Evolutionary conservation across 1,140 invertebrate genomes (phyloP).

Genomic region (Drosophila nikananu): DNA sequence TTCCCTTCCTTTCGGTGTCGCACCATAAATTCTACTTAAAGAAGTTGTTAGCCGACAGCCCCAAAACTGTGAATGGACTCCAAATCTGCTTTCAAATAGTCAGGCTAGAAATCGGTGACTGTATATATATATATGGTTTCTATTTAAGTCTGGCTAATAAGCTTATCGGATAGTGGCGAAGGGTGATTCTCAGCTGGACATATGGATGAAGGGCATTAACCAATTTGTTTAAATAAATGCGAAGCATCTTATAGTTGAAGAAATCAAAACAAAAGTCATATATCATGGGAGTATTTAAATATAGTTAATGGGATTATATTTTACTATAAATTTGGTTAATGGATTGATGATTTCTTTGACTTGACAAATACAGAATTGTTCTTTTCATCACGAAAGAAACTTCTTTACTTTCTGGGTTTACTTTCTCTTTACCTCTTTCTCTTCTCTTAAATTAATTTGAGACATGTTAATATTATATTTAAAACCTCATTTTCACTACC

Average conservation of each 20-base stretch:
- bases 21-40: slow-evolving; percentile 77
- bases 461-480: background rate
- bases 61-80: slow-evolving; percentile 63
- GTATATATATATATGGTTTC: background rate
- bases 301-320: background rate
- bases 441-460: background rate
- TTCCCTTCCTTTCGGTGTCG: slow-evolving; percentile 41
- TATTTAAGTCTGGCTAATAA: slow-evolving; percentile 32
- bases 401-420: background rate
- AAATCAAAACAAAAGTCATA: slow-evolving; percentile 21
- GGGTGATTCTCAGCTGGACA: slow-evolving; percentile 5
- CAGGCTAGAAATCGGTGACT: background rate
- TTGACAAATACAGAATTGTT: background rate
- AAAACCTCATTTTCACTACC: background rate
- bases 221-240: slow-evolving; percentile 21
- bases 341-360: background rate
- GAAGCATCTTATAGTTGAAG: slow-evolving; percentile 8
- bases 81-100: slow-evolving; percentile 31
- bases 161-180: slow-evolving; percentile 31
- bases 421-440: background rate
- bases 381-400: background rate
- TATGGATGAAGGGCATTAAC: slow-evolving; percentile 22
- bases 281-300: slow-evolving; percentile 5
- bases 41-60: slow-evolving; percentile 73
- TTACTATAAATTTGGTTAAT: background rate